Evolutionary conservation across 2,888 invertebrate species (phyloP).

Genomic region (Anoncus sp.): DNA sequence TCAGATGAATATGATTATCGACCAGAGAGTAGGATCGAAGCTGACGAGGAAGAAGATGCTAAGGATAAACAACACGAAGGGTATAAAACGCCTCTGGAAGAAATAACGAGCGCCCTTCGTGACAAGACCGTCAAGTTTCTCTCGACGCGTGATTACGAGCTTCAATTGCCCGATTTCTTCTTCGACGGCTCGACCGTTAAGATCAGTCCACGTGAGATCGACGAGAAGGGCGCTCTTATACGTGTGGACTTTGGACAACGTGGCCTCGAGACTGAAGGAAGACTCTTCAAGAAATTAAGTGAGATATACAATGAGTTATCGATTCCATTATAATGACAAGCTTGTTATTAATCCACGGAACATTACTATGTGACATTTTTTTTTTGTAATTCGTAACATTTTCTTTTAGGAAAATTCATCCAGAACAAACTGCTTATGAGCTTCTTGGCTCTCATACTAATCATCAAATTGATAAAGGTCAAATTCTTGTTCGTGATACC

Average conservation of each 20-base stretch:
- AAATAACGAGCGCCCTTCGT: conserved; percentile 89
- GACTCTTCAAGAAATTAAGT: conserved; percentile 89
- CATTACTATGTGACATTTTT: neutral
- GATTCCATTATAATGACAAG: conserved; percentile 2
- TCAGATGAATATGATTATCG: conserved; percentile 81
- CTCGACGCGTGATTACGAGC: conserved; percentile 90
- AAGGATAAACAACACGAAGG: conserved; percentile 71
- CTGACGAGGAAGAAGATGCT: conserved; percentile 70
- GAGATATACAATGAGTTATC: conserved; percentile 78
- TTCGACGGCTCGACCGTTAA: conserved; percentile 90
- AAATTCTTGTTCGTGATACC: conserved; percentile 93
- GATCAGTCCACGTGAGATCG: conserved; percentile 89
- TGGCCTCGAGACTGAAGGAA: conserved; percentile 83
- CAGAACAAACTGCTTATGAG: conserved; percentile 90
- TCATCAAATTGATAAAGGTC: conserved; percentile 91
- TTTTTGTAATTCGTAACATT: neutral
- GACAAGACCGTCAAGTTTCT: conserved; percentile 90
- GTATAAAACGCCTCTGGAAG: conserved; percentile 87
- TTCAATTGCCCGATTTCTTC: conserved; percentile 89
- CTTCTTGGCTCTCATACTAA: conserved; percentile 90
- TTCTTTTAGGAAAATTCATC: conserved; percentile 89
- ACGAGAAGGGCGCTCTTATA: conserved; percentile 89
- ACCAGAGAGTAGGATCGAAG: conserved; percentile 56
- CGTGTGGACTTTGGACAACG: conserved; percentile 88
- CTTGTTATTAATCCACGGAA: conserved; percentile 6